Evolutionary conservation across 2,888 invertebrate species (phyloP).

Genomic region (Lasioglossum figueresi): DNA sequence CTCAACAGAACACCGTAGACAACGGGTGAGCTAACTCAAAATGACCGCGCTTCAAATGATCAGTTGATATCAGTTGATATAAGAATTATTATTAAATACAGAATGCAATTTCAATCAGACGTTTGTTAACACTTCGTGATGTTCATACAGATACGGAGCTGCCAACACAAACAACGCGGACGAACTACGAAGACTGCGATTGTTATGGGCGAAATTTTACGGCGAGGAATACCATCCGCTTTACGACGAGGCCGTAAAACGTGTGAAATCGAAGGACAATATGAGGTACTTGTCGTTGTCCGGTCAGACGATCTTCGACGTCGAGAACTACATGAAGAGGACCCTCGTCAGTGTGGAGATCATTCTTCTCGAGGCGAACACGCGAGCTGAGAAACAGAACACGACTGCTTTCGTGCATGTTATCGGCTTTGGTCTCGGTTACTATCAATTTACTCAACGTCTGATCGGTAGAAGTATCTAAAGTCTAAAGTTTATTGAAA

Average conservation of each 20-base stretch:
- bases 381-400: constrained; percentile 84
- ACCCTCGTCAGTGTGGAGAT: constrained; percentile 85
- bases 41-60: no score
- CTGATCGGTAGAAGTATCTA: background rate
- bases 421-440: constrained; percentile 86
- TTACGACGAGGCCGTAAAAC: constrained; percentile 76
- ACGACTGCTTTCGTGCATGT: constrained; percentile 87
- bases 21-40: constrained; percentile 83
- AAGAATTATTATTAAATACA: background rate
- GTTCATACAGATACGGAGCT: constrained; percentile 74
- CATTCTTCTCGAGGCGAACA: constrained; percentile 87
- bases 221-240: constrained; percentile 78
- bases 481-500: background rate
- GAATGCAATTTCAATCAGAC: background rate
- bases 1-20: constrained; percentile 85
- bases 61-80: no score
- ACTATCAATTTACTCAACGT: constrained; percentile 20
- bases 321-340: constrained; percentile 82
- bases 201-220: constrained; percentile 80
- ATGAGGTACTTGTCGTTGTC: constrained; percentile 75
- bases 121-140: background rate
- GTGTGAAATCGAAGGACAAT: constrained; percentile 76
- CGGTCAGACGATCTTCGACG: constrained; percentile 79
- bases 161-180: constrained; percentile 67
- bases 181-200: constrained; percentile 72